Evolutionary conservation across 2,113 vertebrate genomes (phyloP), one percentile per base, ranked within the genome.

Genomic region (Ptilorrhoa leucosticta): DNA sequence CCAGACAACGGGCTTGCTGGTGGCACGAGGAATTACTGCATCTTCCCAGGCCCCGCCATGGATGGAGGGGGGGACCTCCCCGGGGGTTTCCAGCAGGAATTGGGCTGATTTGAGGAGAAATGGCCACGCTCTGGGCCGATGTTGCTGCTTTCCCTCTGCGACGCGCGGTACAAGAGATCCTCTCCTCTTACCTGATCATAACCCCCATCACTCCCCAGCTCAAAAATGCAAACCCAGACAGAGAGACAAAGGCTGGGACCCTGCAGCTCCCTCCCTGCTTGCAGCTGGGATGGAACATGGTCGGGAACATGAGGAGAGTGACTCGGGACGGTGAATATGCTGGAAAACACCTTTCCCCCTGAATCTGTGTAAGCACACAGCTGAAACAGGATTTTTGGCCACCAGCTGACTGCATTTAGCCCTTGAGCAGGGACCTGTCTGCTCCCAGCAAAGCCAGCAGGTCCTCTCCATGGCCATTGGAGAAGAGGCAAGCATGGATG

Each of bases 131-230:
- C 30, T 0, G 3, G 44, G 58, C 23, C 2, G 4, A 13, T 17
- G 11, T n/a, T 0, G 0, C 42, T 33, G 4, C 40, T 88, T 35
- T 65, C 58, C 13, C 33, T 72, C 37, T 39, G 30, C 0, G 0
- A 57, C 18, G 4, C 39, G 24, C 63, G 28, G 27, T 28, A 14
- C 0, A 2, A 77, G 37, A 33, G 56, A 44, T 35, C 11, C 35
- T 73, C 42, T 60, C 17, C 31, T n/a, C 17, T 45, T 56, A 56
- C 23, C n/a, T 75, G 4, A 56, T 69, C 73, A 68, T 31, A 66
- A 58, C 12, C 21, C 24, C 3, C 45, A 28, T 65, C 71, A 56
- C 13, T 63, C 22, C 24, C 2, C 3, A 77, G 20, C 16, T 48
- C 78, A 8, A 81, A 91, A 66, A 78, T 42, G 23, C 15, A 69